phyloP scores from a whole-genome alignment of 2,888 invertebrate genomes.

The Spisula subtruncata region DNA sequence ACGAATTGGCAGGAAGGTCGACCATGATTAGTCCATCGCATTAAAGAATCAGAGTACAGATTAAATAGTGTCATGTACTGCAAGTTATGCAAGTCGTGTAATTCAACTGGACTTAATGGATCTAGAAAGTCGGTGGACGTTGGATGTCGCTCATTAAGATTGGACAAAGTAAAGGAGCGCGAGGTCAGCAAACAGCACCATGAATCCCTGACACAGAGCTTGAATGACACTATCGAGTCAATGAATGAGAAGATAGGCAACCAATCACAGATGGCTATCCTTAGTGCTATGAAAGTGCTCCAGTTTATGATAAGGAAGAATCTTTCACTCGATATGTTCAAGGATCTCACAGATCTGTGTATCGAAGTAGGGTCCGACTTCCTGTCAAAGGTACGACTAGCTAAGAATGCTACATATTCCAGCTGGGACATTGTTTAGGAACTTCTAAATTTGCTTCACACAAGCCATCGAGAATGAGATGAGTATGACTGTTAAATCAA shows the following conservation, averaged over 20 bases:
- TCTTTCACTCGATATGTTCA: conserved; percentile 46
- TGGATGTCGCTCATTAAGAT: conserved; percentile 34
- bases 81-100: conserved; percentile 32
- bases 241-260: conserved; percentile 20
- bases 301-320: conserved; percentile 45
- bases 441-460: conserved; percentile 10
- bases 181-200: conserved; percentile 49
- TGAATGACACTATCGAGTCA: conserved; percentile 10
- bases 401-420: conserved; percentile 52
- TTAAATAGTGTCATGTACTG: conserved; percentile 21
- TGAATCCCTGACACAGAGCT: neutral
- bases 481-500: conserved; percentile 21
- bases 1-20: conserved; percentile 20
- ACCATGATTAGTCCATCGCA: conserved; percentile 25
- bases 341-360: conserved; percentile 44
- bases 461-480: conserved; percentile 32
- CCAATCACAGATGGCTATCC: neutral
- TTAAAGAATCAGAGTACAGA: neutral
- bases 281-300: conserved; percentile 49
- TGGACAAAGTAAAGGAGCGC: conserved; percentile 48
- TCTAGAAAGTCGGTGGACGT: conserved; percentile 33
- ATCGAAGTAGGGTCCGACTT: conserved; percentile 45
- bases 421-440: conserved; percentile 60
- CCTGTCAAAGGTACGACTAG: conserved; percentile 39
- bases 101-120: conserved; percentile 8